Conservation (phyloP, 2,888 invertebrate species). For the Troides oblongomaculatus region DNA sequence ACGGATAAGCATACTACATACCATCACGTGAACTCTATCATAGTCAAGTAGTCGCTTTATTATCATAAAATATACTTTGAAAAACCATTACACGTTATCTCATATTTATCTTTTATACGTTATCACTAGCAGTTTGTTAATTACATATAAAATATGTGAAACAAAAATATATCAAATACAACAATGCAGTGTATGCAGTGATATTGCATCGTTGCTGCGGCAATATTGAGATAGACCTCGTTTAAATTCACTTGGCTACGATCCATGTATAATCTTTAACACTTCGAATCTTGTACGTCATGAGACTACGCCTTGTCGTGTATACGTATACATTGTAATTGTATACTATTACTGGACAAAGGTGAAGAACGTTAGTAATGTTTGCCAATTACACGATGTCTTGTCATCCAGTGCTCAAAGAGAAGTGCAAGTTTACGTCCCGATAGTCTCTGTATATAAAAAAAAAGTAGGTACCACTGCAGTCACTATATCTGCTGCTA, state of each 20-base stretch:
- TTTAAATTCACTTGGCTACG: conserved; percentile 13
- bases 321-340: neutral
- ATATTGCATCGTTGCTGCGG: neutral
- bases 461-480: neutral
- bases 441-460: neutral
- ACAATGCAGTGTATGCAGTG: neutral
- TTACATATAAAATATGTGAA: no score
- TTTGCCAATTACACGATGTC: neutral
- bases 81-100: no score
- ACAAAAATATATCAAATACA: neutral
- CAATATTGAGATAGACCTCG: neutral
- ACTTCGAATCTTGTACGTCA: neutral
- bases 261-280: conserved; percentile 12
- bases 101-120: no score
- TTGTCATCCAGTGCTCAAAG: neutral
- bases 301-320: neutral
- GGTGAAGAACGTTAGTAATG: neutral
- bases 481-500: no score
- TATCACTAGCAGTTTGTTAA: no score
- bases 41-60: no score
- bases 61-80: no score
- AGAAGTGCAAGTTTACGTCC: neutral
- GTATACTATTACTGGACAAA: conserved; percentile 1
- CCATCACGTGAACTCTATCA: no score
- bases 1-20: no score